These are phyloP conservation scores for Carcinoscorpius rotundicauda DNA, from an alignment of 1,140 invertebrate species.

Conservation along the genomic window DNA sequence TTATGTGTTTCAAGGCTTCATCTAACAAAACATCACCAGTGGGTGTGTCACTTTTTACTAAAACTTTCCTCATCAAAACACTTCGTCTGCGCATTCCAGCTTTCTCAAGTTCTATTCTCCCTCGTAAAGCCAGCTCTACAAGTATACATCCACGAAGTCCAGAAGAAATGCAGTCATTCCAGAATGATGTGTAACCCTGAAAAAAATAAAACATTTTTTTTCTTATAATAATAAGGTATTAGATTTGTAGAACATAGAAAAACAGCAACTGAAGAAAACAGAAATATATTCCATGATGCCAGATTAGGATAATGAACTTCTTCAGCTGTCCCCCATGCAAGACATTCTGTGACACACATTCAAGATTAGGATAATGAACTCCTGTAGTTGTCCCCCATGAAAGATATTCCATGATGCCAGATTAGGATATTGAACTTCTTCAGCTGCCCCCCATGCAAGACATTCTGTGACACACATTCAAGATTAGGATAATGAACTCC, in stretches of 20 bases:
- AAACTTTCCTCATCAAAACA: constrained; percentile 64
- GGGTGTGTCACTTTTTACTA: constrained; percentile 68
- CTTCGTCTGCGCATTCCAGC: constrained; percentile 89
- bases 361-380: no score
- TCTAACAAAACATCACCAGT: constrained; percentile 97
- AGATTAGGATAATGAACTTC: constrained; percentile 6
- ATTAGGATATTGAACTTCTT: no score
- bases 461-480: no score
- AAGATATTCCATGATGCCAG: no score
- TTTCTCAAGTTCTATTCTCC: constrained; percentile 90
- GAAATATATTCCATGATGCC: not conserved
- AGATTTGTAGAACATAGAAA: not conserved
- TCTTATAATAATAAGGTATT: not conserved
- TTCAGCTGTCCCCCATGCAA: constrained; percentile 9
- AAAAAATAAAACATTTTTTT: constrained; percentile 18
- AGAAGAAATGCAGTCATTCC: constrained; percentile 99
- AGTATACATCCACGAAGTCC: constrained; percentile 96
- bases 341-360: no score
- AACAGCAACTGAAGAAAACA: not conserved
- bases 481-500: no score
- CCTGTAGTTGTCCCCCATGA: no score
- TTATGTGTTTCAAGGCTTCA: constrained; percentile 97
- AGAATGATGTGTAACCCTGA: constrained; percentile 99
- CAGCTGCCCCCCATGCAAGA: no score
- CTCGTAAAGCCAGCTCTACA: constrained; percentile 88